These are phyloP conservation scores for Hirtodrosophila trivittata DNA, from an alignment of 2,888 invertebrate species.

Conservation along the genomic window DNA sequence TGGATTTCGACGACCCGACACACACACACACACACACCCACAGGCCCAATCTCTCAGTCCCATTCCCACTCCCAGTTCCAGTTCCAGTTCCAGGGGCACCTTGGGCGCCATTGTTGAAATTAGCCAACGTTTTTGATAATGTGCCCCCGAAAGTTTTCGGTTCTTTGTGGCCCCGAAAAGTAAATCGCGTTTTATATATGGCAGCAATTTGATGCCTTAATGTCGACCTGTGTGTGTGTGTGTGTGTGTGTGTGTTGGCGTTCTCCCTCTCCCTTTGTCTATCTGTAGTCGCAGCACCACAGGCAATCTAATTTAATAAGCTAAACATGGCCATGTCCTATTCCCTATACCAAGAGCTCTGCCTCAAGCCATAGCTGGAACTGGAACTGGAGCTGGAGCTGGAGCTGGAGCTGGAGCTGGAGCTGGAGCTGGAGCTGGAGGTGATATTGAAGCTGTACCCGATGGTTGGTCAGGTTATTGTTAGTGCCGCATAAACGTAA, in stretches of 20 bases:
- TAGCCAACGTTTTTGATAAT: conserved; percentile 48
- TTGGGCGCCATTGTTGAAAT: conserved; percentile 53
- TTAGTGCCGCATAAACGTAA: conserved; percentile 62
- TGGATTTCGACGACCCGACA: conserved; percentile 12
- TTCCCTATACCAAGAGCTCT: conserved; percentile 7
- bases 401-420: not conserved
- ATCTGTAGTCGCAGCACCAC: conserved; percentile 32
- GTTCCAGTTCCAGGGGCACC: conserved; percentile 14
- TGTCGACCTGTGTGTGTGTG: conserved; percentile 23
- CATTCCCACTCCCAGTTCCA: not conserved
- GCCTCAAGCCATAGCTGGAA: not conserved
- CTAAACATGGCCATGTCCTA: conserved; percentile 28
- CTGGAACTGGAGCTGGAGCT: not conserved
- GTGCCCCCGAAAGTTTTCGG: conserved; percentile 2
- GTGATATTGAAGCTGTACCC: conserved; percentile 4
- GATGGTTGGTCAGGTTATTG: conserved; percentile 54
- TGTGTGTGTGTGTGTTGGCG: not conserved
- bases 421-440: conserved; percentile 10
- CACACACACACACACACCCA: not conserved
- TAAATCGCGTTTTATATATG: conserved; percentile 64
- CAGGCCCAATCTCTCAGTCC: not conserved
- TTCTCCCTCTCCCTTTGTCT: not conserved
- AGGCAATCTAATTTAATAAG: conserved; percentile 63
- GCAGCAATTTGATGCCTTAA: conserved; percentile 59
- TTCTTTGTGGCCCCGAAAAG: conserved; percentile 16